phyloP scores from a whole-genome alignment of 1,140 invertebrate species.

The Drosophila murphyi region DNA sequence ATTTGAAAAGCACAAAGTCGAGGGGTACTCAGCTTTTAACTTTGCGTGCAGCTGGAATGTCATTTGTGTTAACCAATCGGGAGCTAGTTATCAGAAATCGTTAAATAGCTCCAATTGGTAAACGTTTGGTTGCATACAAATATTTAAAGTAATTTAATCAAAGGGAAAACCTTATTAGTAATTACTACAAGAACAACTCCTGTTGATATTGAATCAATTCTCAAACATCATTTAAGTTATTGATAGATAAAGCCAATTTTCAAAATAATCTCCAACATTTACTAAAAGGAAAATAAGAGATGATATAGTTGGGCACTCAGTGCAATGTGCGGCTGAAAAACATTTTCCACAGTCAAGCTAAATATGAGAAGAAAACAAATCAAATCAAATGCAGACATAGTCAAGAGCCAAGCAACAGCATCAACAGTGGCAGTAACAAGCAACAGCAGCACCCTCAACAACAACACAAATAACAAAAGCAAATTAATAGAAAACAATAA shows the following conservation, averaged over 20 bases:
- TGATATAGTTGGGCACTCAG: neutral
- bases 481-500: constrained; percentile 65
- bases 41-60: neutral
- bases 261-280: neutral
- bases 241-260: neutral
- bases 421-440: constrained; percentile 7
- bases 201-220: neutral
- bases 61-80: neutral
- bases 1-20: neutral
- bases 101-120: no score
- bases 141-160: constrained; percentile 1
- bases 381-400: constrained; percentile 38
- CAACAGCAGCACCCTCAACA: constrained; percentile 43
- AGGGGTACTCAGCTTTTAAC: neutral
- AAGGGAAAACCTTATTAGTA: neutral
- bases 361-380: constrained; percentile 24
- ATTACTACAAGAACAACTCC: neutral
- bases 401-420: neutral
- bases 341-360: constrained; percentile 1
- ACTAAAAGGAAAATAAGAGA: neutral
- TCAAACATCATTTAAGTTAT: neutral
- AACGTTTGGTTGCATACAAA: neutral
- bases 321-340: constrained; percentile 1
- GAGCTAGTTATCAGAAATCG: no score
- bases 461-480: constrained; percentile 48